Evolutionary conservation across 30 jellyfish, hydroid and myxozoan species (phyloP).

Genomic region (Aurelia aurita): DNA sequence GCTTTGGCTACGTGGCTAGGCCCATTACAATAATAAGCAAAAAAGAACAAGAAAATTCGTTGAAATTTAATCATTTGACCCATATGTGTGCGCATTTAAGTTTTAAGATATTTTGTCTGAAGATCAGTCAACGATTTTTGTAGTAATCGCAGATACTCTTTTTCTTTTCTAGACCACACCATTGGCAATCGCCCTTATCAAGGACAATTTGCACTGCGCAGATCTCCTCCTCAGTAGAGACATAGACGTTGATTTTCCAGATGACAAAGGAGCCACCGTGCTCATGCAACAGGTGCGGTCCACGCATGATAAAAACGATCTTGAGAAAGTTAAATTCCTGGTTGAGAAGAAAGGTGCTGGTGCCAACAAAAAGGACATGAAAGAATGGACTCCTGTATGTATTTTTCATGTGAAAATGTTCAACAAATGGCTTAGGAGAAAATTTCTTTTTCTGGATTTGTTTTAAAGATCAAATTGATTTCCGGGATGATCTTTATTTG

Average conservation of each 20-base stretch:
- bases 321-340: slow-evolving; percentile 51
- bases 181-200: slow-evolving; percentile 70
- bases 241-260: slow-evolving; percentile 77
- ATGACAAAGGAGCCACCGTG: slow-evolving; percentile 74
- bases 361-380: slow-evolving; percentile 44
- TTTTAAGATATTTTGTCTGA: too few species aligned
- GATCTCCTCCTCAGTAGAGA: slow-evolving; percentile 69
- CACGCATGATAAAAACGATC: slow-evolving; percentile 19
- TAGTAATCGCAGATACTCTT: not conserved
- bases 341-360: slow-evolving; percentile 68
- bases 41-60: too few species aligned
- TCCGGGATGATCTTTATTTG: too few species aligned
- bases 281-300: slow-evolving; percentile 49
- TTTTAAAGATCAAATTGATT: too few species aligned
- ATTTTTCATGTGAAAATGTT: too few species aligned
- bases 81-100: too few species aligned
- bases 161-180: slow-evolving; percentile 74
- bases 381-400: slow-evolving; percentile 71
- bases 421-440: too few species aligned
- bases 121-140: too few species aligned
- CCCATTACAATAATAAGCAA: too few species aligned
- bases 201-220: slow-evolving; percentile 69
- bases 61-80: not conserved
- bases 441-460: too few species aligned
- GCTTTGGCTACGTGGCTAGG: too few species aligned